Percentiles rank a stretch among this genome's conserved stretches.
phyloP scores from a whole-genome alignment of 2,113 vertebrate genomes.

The Nycticryphes semicollaris region DNA sequence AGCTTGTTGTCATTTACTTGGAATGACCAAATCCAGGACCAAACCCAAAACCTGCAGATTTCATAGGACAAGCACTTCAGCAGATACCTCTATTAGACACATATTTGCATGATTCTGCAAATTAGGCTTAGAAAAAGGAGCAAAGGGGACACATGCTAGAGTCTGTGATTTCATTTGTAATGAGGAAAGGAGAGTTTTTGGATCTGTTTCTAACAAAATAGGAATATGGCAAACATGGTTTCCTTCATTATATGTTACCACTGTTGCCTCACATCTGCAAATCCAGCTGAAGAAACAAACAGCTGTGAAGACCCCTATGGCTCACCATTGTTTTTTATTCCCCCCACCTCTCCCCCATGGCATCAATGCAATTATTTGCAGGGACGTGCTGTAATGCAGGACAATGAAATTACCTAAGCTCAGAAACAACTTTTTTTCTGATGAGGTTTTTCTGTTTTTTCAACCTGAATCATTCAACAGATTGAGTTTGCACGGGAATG shows the following conservation, averaged over 20 bases:
- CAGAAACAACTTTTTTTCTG: background rate
- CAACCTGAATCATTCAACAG: background rate
- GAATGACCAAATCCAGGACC: background rate
- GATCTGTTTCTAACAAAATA: background rate
- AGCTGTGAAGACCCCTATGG: background rate
- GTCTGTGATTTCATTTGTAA: background rate
- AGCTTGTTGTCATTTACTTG: background rate
- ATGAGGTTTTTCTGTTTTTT: background rate
- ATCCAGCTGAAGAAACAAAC: background rate
- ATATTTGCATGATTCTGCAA: background rate
- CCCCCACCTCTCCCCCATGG: too few species aligned
- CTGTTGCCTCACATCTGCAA: background rate
- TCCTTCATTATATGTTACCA: background rate
- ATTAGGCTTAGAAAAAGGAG: background rate
- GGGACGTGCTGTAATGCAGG: background rate
- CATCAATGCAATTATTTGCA: background rate
- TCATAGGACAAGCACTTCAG: background rate
- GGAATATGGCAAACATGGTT: background rate
- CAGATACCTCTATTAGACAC: background rate
- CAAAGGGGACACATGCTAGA: background rate
- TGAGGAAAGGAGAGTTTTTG: background rate
- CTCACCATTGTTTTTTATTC: background rate
- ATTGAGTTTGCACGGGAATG: background rate
- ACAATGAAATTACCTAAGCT: background rate
- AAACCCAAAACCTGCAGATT: background rate